Conservation (phyloP, 2,888 invertebrate genomes). For the Drosophila pegasa region DNA sequence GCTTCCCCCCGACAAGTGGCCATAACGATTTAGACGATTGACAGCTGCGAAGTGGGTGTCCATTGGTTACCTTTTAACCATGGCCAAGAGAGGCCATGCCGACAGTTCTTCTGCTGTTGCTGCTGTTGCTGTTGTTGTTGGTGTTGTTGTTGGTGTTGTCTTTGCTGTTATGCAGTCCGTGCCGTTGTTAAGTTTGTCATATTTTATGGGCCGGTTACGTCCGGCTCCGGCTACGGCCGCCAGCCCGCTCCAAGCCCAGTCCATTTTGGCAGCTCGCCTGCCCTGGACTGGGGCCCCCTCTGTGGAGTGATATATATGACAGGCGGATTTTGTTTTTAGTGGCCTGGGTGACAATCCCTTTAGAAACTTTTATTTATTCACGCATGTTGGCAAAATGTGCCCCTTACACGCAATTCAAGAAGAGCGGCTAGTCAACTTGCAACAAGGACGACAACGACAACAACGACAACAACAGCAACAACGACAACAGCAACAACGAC, state of each 20-base stretch:
- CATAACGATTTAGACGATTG: conserved; percentile 77
- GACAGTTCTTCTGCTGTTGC: conserved; percentile 47
- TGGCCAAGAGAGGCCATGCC: conserved; percentile 53
- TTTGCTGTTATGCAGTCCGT: conserved; percentile 63
- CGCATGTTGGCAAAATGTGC: conserved; percentile 74
- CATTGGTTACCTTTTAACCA: conserved; percentile 42
- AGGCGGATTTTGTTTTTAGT: conserved; percentile 76
- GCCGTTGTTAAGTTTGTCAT: conserved; percentile 74
- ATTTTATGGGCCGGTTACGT: conserved; percentile 73
- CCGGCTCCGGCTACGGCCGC: conserved; percentile 47
- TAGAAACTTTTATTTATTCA: conserved; percentile 76
- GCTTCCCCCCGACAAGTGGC: conserved; percentile 57
- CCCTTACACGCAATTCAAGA: conserved; percentile 68
- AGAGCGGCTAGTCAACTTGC: conserved; percentile 58
- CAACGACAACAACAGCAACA: conserved; percentile 35
- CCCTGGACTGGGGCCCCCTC: conserved; percentile 41
- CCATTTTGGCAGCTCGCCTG: conserved; percentile 24
- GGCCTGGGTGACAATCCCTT: conserved; percentile 79
- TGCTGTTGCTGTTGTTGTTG: conserved; percentile 26
- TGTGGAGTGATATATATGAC: conserved; percentile 74
- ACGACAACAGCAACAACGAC: conserved; percentile 29
- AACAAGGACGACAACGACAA: conserved; percentile 32
- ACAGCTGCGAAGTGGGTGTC: conserved; percentile 76
- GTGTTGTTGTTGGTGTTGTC: conserved; percentile 47
- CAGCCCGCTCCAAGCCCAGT: conserved; percentile 1